Evolutionary conservation across 2,113 vertebrate species (phyloP), one percentile per base, ranked within the genome.

Genomic region (Protobothrops flavoviridis): DNA sequence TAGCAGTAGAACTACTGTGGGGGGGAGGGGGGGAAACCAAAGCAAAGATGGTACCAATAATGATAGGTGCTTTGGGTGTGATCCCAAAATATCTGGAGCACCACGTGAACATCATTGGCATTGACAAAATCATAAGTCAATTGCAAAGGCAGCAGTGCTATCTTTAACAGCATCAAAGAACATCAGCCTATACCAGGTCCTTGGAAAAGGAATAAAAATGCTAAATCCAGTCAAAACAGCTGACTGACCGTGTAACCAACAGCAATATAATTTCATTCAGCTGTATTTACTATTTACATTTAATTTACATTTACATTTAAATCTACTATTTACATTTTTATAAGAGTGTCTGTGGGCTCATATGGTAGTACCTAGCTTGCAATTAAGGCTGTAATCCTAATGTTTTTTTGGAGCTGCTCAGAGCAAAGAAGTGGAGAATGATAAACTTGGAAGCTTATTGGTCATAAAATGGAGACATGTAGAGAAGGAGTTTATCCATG

Each of bases 21-120:
- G 48, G 8, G 8, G 8, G 0, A 8, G 8, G 8, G 7, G 48
- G 7, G 48, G 7, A 0, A 9, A 50, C 48, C 48, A 50, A 50
- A 50, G 10, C 24, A 29, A 29, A 64, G 61, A n/a, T 64, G 24
- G 26, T 29, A 64, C 10, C 59, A 64, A 29, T 64, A 13, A 12
- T 13, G 61, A 64, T 64, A 64, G 11, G 26, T 4, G 4, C 61
- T 23, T 64, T 64, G 61, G 61, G 4, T n/a, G 26, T 4, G 1
- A n/a, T 64, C 61, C 61, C 61, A 64, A 64, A n/a, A 64, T n/a
- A 64, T n/a, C 61, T n/a, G 12, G 29, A 64, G 29, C 29, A 64
- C 61, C 1, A n/a, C 29, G 2, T 64, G 61, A 64, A 64, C 29
- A 64, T 64, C 26, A 13, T 13, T 26, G 61, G 26, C 61, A 29